Evolutionary conservation across 2,797 vertebrate species (phyloP), one percentile per base, ranked within the genome.

Genomic region (Sorex maritimensis): DNA sequence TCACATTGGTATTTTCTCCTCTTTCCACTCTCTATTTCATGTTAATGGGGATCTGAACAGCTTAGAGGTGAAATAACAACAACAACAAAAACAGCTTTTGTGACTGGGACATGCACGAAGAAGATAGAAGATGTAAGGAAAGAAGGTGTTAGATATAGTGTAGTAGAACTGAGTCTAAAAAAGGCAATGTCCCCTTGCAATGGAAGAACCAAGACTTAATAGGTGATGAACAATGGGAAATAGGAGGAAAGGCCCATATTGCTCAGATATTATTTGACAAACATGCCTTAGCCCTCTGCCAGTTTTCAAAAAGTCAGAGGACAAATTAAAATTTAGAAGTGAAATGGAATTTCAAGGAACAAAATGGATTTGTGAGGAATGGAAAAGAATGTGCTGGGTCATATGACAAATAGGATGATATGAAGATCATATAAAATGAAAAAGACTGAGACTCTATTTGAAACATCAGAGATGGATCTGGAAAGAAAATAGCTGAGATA

Each of bases 351-450:
- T 14, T 55, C 17, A 55, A 55, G 4, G 79, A 79, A 91, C 68
- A 63, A 41, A 91, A 73, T 24, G 58, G 52, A 92, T 81, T 72
- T 93, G 24, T 75, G 75, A 78, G 71, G 90, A 93, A 82, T 28
- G 65, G 81, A 72, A 84, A 92, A 88, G 75, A 77, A 67, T 94
- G 23, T 17, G 49, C 14, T 1, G 46, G 55, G 44, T 93, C 38
- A 77, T 67, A 71, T 26, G 55, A 61, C 72, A 79, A 90, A 91
- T 69, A 92, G 77, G 63, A 89, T 84, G 63, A 89, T 84, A 68
- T 82, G 78, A 44, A 88, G 81, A 58, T 73, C 58, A 55, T 46
- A 46, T 67, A 81, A 84, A 38, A 89, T 23, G 6, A 30, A 52
- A 74, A 86, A 49, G 8, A 34, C 63, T 81, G 26, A 41, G 84